Evolutionary conservation across 2,113 vertebrate species (phyloP), one percentile per base, ranked within the genome.

Genomic region (Amazona guildingii): DNA sequence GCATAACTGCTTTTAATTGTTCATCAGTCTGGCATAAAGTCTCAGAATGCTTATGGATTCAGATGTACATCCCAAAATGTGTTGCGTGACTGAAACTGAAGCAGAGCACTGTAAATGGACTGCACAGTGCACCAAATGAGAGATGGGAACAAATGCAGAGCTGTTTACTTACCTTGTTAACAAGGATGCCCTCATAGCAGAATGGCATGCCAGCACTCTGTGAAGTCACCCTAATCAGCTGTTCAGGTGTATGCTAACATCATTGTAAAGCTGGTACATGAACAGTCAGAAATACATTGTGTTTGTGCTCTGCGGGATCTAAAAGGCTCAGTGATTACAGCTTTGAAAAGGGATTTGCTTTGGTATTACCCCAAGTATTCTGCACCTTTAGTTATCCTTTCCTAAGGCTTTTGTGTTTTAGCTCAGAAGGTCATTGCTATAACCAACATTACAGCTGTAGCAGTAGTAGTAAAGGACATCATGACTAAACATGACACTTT

Each of bases 1-100:
- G 69, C 68, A 63, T 74, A 51, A 31, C 62, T 91, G 46, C 72
- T 94, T 81, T 54, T 75, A 78, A 46, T 75, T 81, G 64, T 92
- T 83, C n/a, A 10, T 62, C 78, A 59, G 43, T 52, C 69, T 84
- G 76, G 37, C 55, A 39, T 75, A 24, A 31, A 43, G 63, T 68
- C 51, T 86, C 39, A 41, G 63, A 74, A 52, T 84, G 77, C 25
- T 43, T 83, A 46, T 0, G 41, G 43, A 44, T 59, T 84, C 66
- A 66, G 43, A 41, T 39, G 52, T 29, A 68, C 63, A 48, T 57
- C 79, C 61, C 61, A 84, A 74, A 93, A 57, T 8, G n/a, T 0
- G 1, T 19, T 73, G 43, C 13, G 10, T 5, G 75, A 52, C 48
- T 59, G 57, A 37, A 7, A 55, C 54, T 37, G 91, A 16, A 93